Evolutionary conservation across 1,140 invertebrate species (phyloP).

Genomic region (Drosophila fuyamai): DNA sequence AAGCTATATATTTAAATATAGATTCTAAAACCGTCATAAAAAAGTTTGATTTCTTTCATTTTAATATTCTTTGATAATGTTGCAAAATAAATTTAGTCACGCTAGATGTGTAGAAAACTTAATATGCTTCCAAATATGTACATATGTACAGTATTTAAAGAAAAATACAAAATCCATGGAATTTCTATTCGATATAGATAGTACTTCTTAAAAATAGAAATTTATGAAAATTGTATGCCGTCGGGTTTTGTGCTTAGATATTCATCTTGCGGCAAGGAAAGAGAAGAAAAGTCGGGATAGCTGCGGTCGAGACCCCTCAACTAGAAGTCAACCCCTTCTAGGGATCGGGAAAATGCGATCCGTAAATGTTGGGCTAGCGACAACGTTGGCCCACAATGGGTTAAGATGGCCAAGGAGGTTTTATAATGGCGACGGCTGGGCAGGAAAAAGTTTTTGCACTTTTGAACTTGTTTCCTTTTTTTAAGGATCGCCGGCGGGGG

Average conservation of each 20-base stretch:
- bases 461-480: conserved; percentile 70
- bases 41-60: too few relatives aligned
- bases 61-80: too few relatives aligned
- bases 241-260: not conserved
- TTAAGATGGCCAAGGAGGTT: conserved; percentile 25
- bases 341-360: conserved; percentile 9
- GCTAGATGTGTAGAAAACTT: too few relatives aligned
- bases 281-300: not conserved
- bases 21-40: too few relatives aligned
- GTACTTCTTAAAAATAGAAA: not conserved
- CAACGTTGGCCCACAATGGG: conserved; percentile 12
- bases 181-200: too few relatives aligned
- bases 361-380: not conserved
- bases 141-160: not conserved
- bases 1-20: too few relatives aligned
- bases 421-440: conserved; percentile 42
- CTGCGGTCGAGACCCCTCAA: not conserved
- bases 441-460: conserved; percentile 62
- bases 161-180: not conserved
- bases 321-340: not conserved
- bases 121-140: too few relatives aligned
- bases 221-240: not conserved
- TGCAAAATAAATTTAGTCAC: too few relatives aligned
- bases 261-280: not conserved
- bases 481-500: conserved; percentile 2